Conservation (phyloP, 2,797 vertebrate genomes). For the Darevskia mixta region DNA sequence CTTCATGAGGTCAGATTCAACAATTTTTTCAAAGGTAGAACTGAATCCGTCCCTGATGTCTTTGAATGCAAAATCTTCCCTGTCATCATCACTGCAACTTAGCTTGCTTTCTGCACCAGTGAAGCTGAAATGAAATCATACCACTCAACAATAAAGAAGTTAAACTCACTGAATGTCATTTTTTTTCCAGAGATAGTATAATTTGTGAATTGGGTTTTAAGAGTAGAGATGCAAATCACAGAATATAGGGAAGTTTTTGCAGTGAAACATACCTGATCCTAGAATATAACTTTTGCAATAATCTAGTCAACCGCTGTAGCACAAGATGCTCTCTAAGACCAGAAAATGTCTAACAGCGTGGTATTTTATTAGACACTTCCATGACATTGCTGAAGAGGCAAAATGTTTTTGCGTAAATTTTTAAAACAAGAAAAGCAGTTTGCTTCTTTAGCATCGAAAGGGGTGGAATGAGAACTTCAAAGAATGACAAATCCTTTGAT, state of each 20-base stretch:
- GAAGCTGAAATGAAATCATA: conserved; percentile 76
- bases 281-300: conserved; percentile 2
- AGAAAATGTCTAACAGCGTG: not conserved
- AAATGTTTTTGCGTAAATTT: not conserved
- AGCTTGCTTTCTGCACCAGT: conserved; percentile 72
- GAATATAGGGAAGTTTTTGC: not conserved
- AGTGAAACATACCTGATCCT: not conserved
- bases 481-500: not conserved
- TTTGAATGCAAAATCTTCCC: conserved; percentile 78
- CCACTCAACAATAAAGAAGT: conserved; percentile 16
- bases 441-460: not conserved
- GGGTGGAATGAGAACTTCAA: not conserved
- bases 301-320: not conserved
- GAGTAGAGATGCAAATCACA: conserved; percentile 15
- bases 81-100: conserved; percentile 73
- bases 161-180: not conserved
- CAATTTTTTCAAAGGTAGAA: conserved; percentile 94
- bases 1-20: conserved; percentile 94
- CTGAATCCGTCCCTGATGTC: conserved; percentile 95
- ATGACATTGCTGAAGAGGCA: not conserved
- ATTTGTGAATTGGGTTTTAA: conserved; percentile 1
- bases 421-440: not conserved
- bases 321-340: not conserved
- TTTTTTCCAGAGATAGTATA: not conserved
- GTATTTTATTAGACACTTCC: not conserved